Percentiles rank a stretch among this genome's conserved stretches.
Conservation (phyloP, 1,140 invertebrate species). For the Pseudomyrmex pallidus region DNA sequence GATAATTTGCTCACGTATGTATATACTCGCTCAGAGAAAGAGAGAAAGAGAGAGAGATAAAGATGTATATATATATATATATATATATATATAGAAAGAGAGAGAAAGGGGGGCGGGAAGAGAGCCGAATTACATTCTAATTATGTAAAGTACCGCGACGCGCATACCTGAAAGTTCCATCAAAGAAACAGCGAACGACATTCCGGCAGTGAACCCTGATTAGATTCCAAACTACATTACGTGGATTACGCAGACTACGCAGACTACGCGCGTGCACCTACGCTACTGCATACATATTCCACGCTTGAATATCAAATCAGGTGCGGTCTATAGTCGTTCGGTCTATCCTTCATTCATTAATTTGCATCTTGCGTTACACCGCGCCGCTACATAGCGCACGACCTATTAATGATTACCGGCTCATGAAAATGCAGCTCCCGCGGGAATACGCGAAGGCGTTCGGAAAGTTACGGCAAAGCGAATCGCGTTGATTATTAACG, state of each 20-base stretch:
- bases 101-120: too few relatives aligned
- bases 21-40: not conserved
- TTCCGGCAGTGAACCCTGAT: constrained; percentile 54
- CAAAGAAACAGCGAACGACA: constrained; percentile 56
- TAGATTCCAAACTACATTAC: constrained; percentile 57
- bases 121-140: constrained; percentile 48
- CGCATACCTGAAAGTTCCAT: constrained; percentile 60
- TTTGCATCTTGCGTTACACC: constrained; percentile 58
- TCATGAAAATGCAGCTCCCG: constrained; percentile 48
- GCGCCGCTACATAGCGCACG: constrained; percentile 31
- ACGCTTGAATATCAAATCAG: constrained; percentile 58
- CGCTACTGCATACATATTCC: constrained; percentile 38
- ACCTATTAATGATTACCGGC: constrained; percentile 58
- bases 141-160: constrained; percentile 54
- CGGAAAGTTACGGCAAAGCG: constrained; percentile 45
- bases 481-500: constrained; percentile 53
- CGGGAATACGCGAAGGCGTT: constrained; percentile 33
- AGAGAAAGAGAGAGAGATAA: not conserved
- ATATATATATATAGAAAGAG: too few relatives aligned
- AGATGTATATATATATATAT: too few relatives aligned
- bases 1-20: constrained; percentile 48
- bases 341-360: constrained; percentile 51
- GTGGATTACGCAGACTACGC: constrained; percentile 37
- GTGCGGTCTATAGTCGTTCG: constrained; percentile 38
- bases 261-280: constrained; percentile 1